phyloP scores from a whole-genome alignment of 2,888 invertebrate species.

The Adelognathus sp. region DNA sequence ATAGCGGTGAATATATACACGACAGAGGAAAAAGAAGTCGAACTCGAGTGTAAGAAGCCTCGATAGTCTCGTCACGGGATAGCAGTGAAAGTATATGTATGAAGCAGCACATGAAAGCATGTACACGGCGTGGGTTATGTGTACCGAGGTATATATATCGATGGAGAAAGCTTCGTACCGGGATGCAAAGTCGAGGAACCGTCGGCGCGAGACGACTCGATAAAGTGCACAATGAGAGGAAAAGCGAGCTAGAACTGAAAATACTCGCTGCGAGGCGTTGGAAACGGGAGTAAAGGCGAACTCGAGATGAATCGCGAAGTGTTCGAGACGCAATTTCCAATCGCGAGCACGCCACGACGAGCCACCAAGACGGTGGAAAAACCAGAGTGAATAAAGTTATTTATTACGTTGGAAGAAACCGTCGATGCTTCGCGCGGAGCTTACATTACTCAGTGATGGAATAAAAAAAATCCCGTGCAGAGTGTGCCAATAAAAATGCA shows the following conservation, averaged over 20 bases:
- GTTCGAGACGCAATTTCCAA: conserved; percentile 50
- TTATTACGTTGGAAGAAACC: conserved; percentile 28
- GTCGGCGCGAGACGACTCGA: conserved; percentile 54
- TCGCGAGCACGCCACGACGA: conserved; percentile 17
- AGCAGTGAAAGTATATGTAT: conserved; percentile 3
- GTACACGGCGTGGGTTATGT: neutral
- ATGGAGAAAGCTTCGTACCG: conserved; percentile 33
- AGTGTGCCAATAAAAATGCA: neutral
- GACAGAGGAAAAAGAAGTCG: conserved; percentile 29
- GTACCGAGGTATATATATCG: neutral
- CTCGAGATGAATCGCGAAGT: conserved; percentile 31
- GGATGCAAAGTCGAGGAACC: conserved; percentile 46
- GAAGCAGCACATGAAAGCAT: neutral
- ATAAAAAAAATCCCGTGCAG: no score
- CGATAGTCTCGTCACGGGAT: conserved; percentile 35
- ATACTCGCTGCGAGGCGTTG: conserved; percentile 29
- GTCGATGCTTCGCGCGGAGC: neutral
- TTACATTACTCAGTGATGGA: neutral
- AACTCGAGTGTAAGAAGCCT: conserved; percentile 29
- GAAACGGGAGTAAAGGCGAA: conserved; percentile 26
- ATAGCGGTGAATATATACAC: conserved; percentile 43
- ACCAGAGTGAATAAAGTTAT: conserved; percentile 29
- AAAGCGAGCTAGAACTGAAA: conserved; percentile 34
- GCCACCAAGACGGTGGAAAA: neutral
- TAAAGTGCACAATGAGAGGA: conserved; percentile 46